Evolutionary conservation across 2,113 vertebrate genomes (phyloP).

Genomic region (Oreochromis aureus): DNA sequence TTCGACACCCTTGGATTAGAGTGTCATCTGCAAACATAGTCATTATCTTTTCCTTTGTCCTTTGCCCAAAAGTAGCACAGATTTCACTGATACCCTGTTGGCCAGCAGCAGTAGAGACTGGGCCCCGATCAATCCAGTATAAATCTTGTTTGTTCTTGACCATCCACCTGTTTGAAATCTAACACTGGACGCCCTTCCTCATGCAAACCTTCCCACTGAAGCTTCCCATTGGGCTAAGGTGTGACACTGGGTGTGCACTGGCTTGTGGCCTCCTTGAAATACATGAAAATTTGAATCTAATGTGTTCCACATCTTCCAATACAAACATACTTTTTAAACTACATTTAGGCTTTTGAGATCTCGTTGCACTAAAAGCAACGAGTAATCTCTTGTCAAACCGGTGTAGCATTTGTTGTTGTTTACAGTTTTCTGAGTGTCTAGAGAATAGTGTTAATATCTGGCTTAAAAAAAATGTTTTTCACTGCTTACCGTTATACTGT

Average conservation of each 20-base stretch:
- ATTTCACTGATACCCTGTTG: not conserved
- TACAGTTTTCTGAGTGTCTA: not conserved
- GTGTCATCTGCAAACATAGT: not conserved
- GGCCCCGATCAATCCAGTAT: not conserved
- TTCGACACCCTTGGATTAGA: not conserved
- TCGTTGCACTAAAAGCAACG: accelerated
- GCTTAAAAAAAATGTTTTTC: not conserved
- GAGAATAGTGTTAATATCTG: not conserved
- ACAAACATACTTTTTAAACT: not conserved
- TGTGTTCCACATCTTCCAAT: not conserved
- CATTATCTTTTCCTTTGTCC: not conserved
- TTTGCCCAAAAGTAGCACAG: not conserved
- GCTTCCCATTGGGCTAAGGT: no score
- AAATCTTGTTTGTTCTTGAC: not conserved
- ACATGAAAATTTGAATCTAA: not conserved
- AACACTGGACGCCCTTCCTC: not conserved
- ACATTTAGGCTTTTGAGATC: not conserved
- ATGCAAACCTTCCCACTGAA: no score
- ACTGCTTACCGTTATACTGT: not conserved
- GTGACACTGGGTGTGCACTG: not conserved
- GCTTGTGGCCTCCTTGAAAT: not conserved
- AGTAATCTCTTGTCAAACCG: not conserved
- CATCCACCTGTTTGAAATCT: not conserved
- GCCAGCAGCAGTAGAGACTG: accelerated
- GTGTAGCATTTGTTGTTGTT: not conserved